A percentile compares a stretch with the other conserved stretches of the same genome.
phyloP scores from a whole-genome alignment of 2,113 vertebrate species.

The Helogale parvula region DNA sequence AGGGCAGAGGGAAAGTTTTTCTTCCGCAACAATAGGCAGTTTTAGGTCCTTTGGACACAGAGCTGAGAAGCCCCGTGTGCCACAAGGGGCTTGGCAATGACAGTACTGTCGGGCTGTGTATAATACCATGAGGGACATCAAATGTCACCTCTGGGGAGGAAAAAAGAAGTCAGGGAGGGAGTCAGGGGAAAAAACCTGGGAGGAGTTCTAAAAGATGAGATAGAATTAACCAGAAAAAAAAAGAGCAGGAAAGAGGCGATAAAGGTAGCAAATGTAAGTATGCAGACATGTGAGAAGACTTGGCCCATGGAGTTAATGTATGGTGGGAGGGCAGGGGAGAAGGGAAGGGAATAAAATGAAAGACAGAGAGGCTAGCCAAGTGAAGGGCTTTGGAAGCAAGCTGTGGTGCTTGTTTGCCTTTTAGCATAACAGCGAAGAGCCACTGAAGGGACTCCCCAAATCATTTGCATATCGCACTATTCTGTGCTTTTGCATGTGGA shows the following conservation, averaged over 20 bases:
- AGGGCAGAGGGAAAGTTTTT: not conserved
- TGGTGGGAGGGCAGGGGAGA: not conserved
- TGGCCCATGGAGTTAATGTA: not conserved
- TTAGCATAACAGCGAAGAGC: not conserved
- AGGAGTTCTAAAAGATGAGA: not conserved
- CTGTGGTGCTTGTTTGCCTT: not conserved
- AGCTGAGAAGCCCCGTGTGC: not conserved
- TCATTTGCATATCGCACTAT: not conserved
- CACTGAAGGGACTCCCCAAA: not conserved
- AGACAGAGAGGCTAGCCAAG: not conserved
- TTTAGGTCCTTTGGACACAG: not conserved
- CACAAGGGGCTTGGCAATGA: not conserved
- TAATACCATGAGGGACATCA: not conserved
- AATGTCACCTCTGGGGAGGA: not conserved
- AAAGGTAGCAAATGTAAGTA: slow-evolving; percentile 25
- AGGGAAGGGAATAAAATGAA: slow-evolving; percentile 1
- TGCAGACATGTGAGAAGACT: not conserved
- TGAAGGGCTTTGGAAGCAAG: not conserved
- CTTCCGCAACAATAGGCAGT: not conserved
- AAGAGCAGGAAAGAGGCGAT: slow-evolving; percentile 3
- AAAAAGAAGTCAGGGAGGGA: not conserved
- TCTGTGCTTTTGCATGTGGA: not conserved
- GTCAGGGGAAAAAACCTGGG: slow-evolving; percentile 13
- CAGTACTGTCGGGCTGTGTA: not conserved
- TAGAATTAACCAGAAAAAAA: not conserved